Percentiles rank a stretch among this genome's conserved stretches.
These are phyloP conservation scores for Gymnogyps californianus DNA, from an alignment of 2,113 vertebrate genomes.

Conservation along the genomic window DNA sequence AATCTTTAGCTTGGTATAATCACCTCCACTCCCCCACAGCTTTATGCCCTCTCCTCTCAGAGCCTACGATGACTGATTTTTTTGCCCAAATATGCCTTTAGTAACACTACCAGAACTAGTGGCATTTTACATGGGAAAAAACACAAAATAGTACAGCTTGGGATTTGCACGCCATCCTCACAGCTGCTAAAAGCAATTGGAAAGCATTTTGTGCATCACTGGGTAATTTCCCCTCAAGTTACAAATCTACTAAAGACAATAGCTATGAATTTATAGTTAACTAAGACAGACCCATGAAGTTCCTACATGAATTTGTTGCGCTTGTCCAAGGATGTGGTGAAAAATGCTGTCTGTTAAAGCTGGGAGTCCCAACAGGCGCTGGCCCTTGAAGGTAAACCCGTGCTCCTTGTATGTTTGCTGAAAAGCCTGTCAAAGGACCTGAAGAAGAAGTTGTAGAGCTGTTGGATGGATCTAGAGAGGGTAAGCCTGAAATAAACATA, in stretches of 20 bases:
- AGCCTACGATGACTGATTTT: not conserved
- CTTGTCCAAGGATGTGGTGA: slow-evolving; percentile 98
- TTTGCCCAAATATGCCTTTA: not conserved
- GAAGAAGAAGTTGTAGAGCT: slow-evolving; percentile 79
- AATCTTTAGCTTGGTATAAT: not conserved
- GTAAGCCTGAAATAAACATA: slow-evolving; percentile 80
- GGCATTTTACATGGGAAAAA: not conserved
- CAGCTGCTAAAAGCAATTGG: slow-evolving; percentile 12
- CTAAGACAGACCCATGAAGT: slow-evolving; percentile 71
- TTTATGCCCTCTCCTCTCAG: not conserved
- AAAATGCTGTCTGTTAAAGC: slow-evolving; percentile 99
- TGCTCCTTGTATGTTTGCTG: slow-evolving; percentile 90
- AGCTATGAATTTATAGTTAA: slow-evolving; percentile 64
- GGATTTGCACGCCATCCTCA: not conserved
- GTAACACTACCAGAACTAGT: not conserved
- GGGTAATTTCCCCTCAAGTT: slow-evolving; percentile 1
- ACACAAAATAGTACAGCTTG: not conserved
- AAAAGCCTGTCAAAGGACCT: slow-evolving; percentile 90
- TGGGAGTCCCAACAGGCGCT: slow-evolving; percentile 87
- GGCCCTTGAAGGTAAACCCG: slow-evolving; percentile 93
- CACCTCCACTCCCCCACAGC: not conserved
- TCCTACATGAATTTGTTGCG: slow-evolving; percentile 94
- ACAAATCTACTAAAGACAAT: slow-evolving; percentile 43
- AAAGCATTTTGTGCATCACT: slow-evolving; percentile 45
- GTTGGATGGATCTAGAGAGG: slow-evolving; percentile 82